phyloP scores from a whole-genome alignment of 2,113 vertebrate species.

The Pluvianellus socialis region DNA sequence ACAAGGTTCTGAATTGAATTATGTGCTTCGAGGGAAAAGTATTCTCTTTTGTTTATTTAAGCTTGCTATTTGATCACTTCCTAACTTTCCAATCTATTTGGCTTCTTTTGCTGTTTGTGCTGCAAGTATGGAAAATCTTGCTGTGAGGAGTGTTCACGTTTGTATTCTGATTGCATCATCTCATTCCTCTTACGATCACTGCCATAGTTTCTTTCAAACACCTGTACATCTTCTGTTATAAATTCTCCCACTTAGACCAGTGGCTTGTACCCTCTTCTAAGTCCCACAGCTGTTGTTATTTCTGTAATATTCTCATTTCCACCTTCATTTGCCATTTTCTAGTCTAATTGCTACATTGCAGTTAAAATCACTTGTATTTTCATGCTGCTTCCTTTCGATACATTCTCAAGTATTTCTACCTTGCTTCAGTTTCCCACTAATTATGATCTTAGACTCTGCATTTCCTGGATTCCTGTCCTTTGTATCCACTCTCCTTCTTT shows the following conservation, averaged over 20 bases:
- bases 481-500: background rate
- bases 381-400: background rate
- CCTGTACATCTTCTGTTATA: background rate
- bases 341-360: background rate
- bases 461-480: background rate
- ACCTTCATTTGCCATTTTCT: background rate
- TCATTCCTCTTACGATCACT: background rate
- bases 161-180: background rate
- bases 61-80: background rate
- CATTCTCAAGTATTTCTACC: background rate
- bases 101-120: background rate
- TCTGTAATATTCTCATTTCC: background rate
- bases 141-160: background rate
- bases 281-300: background rate
- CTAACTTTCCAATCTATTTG: background rate
- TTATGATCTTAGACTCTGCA: background rate
- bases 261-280: background rate
- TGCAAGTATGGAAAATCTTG: background rate
- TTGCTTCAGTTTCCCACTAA: background rate
- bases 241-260: background rate
- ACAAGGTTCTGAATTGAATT: background rate
- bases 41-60: slow-evolving; percentile 30
- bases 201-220: background rate
- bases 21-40: background rate
- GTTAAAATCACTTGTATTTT: background rate